Evolutionary conservation across 2,113 vertebrate genomes (phyloP), one percentile per base, ranked within the genome.

Genomic region (Nipponia nippon): DNA sequence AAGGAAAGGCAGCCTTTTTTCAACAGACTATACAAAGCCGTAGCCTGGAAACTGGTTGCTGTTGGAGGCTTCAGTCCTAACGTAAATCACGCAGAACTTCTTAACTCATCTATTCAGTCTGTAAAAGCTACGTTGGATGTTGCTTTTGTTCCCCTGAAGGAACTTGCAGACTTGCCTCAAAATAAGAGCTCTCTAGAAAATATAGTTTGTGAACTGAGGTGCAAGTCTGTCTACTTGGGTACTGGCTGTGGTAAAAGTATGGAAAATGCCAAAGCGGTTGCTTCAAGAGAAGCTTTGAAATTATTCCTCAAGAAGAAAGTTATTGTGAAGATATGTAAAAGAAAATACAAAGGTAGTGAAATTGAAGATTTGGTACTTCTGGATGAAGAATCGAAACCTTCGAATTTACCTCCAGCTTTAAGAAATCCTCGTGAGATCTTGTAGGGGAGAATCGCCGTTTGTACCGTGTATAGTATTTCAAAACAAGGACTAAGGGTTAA

Each of bases 11-110:
- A 99, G 1, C 98, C 99, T 72, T 99, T 99, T 97, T 99, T 99
- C 96, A 99, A 99, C 92, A 99, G 99, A 96, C 98, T 99, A 9
- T 99, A 99, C 97, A 99, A 99, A 97, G 98, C 99, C 0, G 99
- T 99, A 89, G 99, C 99, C 0, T 99, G 99, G 99, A 99, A 99
- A 96, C 93, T 99, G 94, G 99, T 99, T 71, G 99, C 99, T 22
- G 99, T 99, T 4, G 99, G 99, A 46, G 99, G 99, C 66, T 99
- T 99, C 73, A 99, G 99, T 32, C 99, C 99, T 50, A 99, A 94
- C 32, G 96, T 99, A 94, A 99, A 99, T 96, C 99, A 99, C 18
- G 99, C 98, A 25, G 99, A 99, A 97, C 99, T 99, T 83, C 97
- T 99, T 23, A 99, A 98, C 11, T 98, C 98, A 52, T 99, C 99